phyloP scores from a whole-genome alignment of 2,797 vertebrate species.

The Etheostoma perlongum region DNA sequence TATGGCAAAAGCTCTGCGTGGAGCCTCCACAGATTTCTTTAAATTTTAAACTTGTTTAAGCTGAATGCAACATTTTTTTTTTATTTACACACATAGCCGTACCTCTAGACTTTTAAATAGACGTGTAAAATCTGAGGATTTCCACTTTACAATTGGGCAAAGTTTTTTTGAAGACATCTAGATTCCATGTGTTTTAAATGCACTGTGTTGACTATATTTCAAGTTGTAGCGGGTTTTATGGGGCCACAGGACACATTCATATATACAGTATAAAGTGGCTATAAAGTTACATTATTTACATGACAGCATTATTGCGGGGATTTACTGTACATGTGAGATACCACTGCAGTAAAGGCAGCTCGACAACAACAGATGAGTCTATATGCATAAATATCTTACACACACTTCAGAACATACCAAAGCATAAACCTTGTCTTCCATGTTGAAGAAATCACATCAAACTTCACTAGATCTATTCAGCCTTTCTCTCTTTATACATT shows the following conservation, averaged over 20 bases:
- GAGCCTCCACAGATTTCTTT: not conserved
- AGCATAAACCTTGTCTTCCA: constrained; percentile 12
- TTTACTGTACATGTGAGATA: not conserved
- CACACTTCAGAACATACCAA: not conserved
- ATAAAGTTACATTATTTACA: not conserved
- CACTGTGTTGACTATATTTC: not conserved
- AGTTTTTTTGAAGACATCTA: not conserved
- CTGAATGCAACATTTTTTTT: not conserved
- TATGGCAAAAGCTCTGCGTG: too few species aligned
- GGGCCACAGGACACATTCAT: not conserved
- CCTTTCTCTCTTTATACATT: constrained; percentile 18
- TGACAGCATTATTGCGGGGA: not conserved
- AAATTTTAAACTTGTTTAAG: not conserved
- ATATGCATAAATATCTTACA: not conserved
- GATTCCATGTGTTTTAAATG: not conserved
- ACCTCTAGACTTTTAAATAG: not conserved
- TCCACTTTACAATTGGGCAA: not conserved
- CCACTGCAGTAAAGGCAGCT: not conserved
- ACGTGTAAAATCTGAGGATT: not conserved
- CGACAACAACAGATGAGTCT: not conserved
- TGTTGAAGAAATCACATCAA: not conserved
- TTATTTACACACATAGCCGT: not conserved
- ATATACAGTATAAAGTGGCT: not conserved
- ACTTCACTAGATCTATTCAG: constrained; percentile 6
- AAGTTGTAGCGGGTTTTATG: not conserved